Evolutionary conservation across 2,888 invertebrate genomes (phyloP).

Genomic region (Conus canariensis): DNA sequence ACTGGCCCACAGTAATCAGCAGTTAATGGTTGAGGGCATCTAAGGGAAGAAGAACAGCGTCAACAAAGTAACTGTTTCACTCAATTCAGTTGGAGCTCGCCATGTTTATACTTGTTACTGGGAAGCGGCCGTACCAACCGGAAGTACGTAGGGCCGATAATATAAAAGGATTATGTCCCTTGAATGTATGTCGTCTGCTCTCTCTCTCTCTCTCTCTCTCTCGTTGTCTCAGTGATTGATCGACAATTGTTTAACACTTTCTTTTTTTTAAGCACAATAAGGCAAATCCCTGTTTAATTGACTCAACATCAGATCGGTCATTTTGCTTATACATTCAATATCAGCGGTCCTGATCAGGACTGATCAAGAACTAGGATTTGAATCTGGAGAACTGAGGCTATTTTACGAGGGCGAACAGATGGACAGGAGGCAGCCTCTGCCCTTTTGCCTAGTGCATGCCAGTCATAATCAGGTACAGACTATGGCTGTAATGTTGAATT

Average conservation of each 20-base stretch:
- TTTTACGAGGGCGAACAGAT: too few relatives aligned
- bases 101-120: slow-evolving; percentile 51
- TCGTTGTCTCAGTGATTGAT: too few relatives aligned
- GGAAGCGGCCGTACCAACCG: slow-evolving; percentile 32
- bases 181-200: neutral
- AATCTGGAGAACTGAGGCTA: too few relatives aligned
- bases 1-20: too few relatives aligned
- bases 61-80: neutral
- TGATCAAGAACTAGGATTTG: too few relatives aligned
- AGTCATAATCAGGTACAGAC: too few relatives aligned
- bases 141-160: slow-evolving; percentile 23
- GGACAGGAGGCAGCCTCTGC: too few relatives aligned
- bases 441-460: too few relatives aligned
- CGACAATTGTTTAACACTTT: too few relatives aligned
- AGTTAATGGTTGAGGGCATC: neutral
- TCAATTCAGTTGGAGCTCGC: neutral
- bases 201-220: neutral
- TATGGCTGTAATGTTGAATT: too few relatives aligned
- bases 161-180: neutral
- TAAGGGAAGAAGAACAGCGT: neutral
- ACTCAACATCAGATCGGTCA: neutral
- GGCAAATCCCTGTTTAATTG: neutral
- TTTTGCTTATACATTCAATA: too few relatives aligned
- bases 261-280: neutral
- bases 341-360: too few relatives aligned